A percentile compares a stretch with the other conserved stretches of the same genome.
Evolutionary conservation across 2,888 invertebrate species (phyloP).

Genomic region (Temnothorax ravouxi): DNA sequence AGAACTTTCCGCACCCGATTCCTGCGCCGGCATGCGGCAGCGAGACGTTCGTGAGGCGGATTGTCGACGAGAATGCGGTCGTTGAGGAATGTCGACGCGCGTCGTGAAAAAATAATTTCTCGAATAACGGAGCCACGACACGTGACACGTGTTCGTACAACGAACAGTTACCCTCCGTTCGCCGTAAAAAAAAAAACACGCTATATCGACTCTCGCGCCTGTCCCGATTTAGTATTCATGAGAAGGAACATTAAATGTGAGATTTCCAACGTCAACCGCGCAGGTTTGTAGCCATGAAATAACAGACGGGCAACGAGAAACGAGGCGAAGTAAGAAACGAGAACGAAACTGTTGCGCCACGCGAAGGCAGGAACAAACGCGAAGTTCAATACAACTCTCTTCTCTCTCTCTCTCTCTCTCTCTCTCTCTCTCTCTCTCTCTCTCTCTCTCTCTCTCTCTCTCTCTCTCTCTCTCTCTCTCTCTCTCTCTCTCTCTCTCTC

Average conservation of each 20-base stretch:
- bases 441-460: not conserved
- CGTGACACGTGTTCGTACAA: conserved; percentile 29
- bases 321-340: conserved; percentile 31
- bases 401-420: not conserved
- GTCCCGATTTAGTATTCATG: conserved; percentile 33
- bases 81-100: not conserved
- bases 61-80: conserved; percentile 32
- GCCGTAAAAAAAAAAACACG: conserved; percentile 1
- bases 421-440: conserved; percentile 6
- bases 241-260: conserved; percentile 45
- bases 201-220: not conserved
- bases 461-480: not conserved
- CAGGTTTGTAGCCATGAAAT: conserved; percentile 32
- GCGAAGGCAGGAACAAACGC: conserved; percentile 1
- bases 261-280: conserved; percentile 28
- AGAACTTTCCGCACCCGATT: conserved; percentile 25
- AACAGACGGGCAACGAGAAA: conserved; percentile 11
- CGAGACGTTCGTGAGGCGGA: conserved; percentile 7
- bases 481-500: not conserved
- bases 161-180: not conserved
- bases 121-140: conserved; percentile 21
- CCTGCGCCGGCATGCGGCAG: not conserved
- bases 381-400: conserved; percentile 39
- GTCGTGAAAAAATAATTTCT: conserved; percentile 38
- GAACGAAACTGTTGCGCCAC: conserved; percentile 45